Evolutionary conservation across 2,797 vertebrate genomes (phyloP), one percentile per base, ranked within the genome.

Genomic region (Geotria australis): DNA sequence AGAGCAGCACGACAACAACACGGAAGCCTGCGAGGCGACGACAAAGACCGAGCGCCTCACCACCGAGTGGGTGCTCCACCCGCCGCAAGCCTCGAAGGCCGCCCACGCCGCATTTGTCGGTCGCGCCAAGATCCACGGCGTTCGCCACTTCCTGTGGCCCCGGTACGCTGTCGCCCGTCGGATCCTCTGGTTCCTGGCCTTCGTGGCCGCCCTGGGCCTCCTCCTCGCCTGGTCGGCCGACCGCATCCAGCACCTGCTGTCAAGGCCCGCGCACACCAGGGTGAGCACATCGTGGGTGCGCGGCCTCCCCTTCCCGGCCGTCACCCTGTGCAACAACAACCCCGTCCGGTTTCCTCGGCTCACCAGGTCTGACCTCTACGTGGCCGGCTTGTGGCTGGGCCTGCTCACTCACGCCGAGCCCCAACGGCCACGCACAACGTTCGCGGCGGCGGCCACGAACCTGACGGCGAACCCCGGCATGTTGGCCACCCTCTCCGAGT

Each of bases 321-420:
- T 95, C 70, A 96, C 89, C 13, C 75, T 96, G 68, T 96, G 89
- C 72, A 96, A 96, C 79, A 95, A 95, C 74, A 95, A 95, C 71
- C 85, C 85, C 1, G 73, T 94, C 48, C 83, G 88, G 60, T 82
- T 96, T 64, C 81, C 83, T 63, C 80, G 83, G 62, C 80, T 96
- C 65, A 88, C 85, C 72, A 96, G 95, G 71, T 88, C 83, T 47
- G 89, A 96, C 70, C 70, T 96, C 55, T 96, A 93, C 66, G 94
- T 89, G 46, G 82, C 83, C 3, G 89, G 88, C 57, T 80, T 94
- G 74, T 95, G 88, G 85, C 67, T 96, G 56, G 85, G 89, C 58
- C 68, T 93, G 62, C 70, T 95, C 67, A 68, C 83, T 62, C 24
- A 38, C 24, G 24, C 24, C 5, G 24, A 38, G 24, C 5, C 24